Conservation (phyloP, 2,888 invertebrate species). For the Physocephala rufipes region DNA sequence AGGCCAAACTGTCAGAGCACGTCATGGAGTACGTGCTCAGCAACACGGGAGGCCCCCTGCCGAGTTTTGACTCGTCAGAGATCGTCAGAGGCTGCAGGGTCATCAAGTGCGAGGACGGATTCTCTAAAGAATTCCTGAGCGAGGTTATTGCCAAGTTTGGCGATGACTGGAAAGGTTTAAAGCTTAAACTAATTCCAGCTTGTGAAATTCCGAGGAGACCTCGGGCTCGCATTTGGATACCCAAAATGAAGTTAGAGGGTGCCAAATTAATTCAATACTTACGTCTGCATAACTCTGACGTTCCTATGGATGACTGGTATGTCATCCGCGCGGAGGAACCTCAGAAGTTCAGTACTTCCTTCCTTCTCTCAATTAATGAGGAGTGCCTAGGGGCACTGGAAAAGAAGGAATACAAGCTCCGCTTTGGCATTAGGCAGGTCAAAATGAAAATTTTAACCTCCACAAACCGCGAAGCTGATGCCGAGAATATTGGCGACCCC, state of each 20-base stretch:
- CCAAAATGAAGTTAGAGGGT: constrained; percentile 4
- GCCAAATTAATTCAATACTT: not conserved
- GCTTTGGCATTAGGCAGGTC: not conserved
- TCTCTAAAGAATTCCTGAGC: not conserved
- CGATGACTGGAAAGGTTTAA: not conserved
- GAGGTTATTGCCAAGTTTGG: not conserved
- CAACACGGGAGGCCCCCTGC: not conserved
- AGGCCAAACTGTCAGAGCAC: not conserved
- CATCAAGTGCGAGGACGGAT: not conserved
- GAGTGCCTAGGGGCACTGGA: not conserved
- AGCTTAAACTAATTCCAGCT: constrained; percentile 8
- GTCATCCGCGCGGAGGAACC: not conserved
- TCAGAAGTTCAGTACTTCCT: not conserved
- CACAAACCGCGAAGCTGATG: not conserved
- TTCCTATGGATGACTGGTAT: constrained; percentile 11
- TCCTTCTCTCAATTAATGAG: not conserved
- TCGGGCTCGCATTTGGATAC: constrained; percentile 13
- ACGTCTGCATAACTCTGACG: not conserved
- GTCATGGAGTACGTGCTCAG: not conserved
- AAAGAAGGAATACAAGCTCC: not conserved
- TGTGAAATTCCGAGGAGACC: constrained; percentile 4
- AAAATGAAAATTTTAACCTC: not conserved
- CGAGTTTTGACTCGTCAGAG: not conserved
- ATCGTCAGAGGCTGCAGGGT: not conserved
- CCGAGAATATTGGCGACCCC: not conserved